Conservation (phyloP, 2,888 invertebrate genomes). For the Oeneis ivallda region DNA sequence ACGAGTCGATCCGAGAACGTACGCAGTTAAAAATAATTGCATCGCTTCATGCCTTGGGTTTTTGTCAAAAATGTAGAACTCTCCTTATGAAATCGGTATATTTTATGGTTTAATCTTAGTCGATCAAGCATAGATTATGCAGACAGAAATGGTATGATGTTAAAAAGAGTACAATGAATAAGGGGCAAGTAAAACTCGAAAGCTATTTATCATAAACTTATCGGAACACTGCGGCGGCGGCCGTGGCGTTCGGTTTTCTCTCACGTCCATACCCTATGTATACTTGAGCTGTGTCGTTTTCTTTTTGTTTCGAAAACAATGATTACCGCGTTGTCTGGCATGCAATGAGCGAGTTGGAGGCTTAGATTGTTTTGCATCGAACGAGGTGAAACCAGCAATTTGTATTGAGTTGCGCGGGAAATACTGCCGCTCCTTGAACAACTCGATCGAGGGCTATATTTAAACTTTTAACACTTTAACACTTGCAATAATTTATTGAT, state of each 20-base stretch:
- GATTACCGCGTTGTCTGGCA: constrained; percentile 71
- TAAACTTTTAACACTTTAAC: constrained; percentile 29
- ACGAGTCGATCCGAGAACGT: constrained; percentile 19
- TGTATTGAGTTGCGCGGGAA: constrained; percentile 47
- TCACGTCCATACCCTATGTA: constrained; percentile 61
- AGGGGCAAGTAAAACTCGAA: constrained; percentile 69
- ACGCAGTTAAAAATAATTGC: constrained; percentile 28
- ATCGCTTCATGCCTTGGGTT: constrained; percentile 17
- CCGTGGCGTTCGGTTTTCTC: constrained; percentile 68
- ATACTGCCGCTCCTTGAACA: constrained; percentile 25
- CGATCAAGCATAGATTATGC: constrained; percentile 33
- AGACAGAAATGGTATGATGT: constrained; percentile 36
- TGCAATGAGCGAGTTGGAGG: constrained; percentile 70
- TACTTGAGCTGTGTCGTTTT: constrained; percentile 69
- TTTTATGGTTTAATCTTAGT: constrained; percentile 19
- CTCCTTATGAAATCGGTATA: constrained; percentile 8
- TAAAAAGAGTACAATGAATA: constrained; percentile 49
- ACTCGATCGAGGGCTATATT: constrained; percentile 28
- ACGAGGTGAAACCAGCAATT: constrained; percentile 77
- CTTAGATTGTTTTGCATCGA: constrained; percentile 75
- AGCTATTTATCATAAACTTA: constrained; percentile 79
- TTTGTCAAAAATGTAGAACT: constrained; percentile 26
- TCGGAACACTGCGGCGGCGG: constrained; percentile 67
- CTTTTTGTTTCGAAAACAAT: constrained; percentile 73
- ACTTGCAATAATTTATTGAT: constrained; percentile 20